These are phyloP conservation scores for Cheilosia impressa DNA, from an alignment of 2,888 invertebrate species.

Conservation along the genomic window DNA sequence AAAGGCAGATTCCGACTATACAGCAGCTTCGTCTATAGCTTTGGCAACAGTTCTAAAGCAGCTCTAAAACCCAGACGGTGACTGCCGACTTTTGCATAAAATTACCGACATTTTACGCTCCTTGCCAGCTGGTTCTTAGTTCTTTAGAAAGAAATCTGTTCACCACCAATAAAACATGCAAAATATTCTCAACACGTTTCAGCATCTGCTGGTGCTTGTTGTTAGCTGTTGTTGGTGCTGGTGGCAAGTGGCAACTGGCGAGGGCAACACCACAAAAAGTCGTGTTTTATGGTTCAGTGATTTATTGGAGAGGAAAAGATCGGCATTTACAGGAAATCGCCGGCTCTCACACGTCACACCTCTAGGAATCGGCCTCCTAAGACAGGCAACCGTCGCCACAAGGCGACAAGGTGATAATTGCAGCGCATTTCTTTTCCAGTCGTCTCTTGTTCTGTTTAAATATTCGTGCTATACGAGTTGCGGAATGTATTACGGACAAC, in stretches of 20 bases:
- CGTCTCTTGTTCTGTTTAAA: conserved; percentile 19
- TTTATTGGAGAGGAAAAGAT: conserved; percentile 67
- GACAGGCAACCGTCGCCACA: conserved; percentile 42
- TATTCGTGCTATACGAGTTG: conserved; percentile 65
- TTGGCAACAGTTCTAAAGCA: too few relatives aligned
- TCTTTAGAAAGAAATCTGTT: conserved; percentile 41
- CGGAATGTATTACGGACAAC: conserved; percentile 61
- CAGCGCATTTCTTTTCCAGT: conserved; percentile 61
- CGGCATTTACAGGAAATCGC: conserved; percentile 63
- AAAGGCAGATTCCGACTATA: too few relatives aligned
- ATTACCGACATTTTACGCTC: neutral
- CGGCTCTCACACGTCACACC: conserved; percentile 65
- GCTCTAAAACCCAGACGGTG: neutral
- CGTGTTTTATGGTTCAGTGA: conserved; percentile 74
- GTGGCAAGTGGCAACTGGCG: neutral
- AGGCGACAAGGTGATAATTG: conserved; percentile 74
- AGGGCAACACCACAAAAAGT: conserved; percentile 44
- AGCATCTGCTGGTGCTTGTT: conserved; percentile 34
- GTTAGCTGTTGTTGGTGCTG: neutral
- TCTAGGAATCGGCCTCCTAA: conserved; percentile 40
- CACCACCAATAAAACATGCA: conserved; percentile 53
- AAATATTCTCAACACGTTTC: conserved; percentile 70
- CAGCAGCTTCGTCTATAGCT: too few relatives aligned
- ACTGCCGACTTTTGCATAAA: neutral
- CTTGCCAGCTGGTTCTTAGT: conserved; percentile 19